Evolutionary conservation across 2,113 vertebrate species (phyloP).

Genomic region (Hoplias malabaricus): DNA sequence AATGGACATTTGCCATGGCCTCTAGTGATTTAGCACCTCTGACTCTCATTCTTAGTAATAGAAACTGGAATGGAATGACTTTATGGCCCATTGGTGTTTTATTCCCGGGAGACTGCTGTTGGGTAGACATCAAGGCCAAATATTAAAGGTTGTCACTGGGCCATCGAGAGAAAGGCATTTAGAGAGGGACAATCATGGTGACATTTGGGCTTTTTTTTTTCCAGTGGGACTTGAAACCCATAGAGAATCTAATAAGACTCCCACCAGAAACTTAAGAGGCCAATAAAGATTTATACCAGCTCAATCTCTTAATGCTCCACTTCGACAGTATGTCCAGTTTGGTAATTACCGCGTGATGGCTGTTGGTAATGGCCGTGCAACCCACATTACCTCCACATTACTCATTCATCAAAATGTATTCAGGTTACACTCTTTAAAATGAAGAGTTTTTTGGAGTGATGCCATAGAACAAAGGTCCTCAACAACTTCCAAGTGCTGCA

Average conservation of each 20-base stretch:
- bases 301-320: not conserved
- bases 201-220: not conserved
- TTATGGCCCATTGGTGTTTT: slow-evolving; percentile 16
- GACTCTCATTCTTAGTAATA: not conserved
- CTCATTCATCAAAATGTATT: not conserved
- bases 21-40: not conserved
- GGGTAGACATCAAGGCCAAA: slow-evolving; percentile 33
- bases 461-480: too few relatives aligned
- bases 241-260: slow-evolving; percentile 13
- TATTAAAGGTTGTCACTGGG: slow-evolving; percentile 33
- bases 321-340: not conserved
- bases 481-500: not conserved
- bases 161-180: not conserved
- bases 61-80: not conserved
- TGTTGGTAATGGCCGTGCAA: not conserved
- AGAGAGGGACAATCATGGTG: not conserved
- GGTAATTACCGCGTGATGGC: not conserved
- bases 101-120: slow-evolving; percentile 7
- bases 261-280: not conserved
- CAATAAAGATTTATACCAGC: slow-evolving; percentile 17
- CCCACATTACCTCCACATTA: not conserved
- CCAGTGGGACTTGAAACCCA: not conserved
- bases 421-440: not conserved
- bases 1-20: slow-evolving; percentile 27
- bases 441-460: too few relatives aligned